Percentiles rank a stretch among this genome's conserved stretches.
phyloP scores from a whole-genome alignment of 2,888 invertebrate species.

The Oscheius sp. region DNA sequence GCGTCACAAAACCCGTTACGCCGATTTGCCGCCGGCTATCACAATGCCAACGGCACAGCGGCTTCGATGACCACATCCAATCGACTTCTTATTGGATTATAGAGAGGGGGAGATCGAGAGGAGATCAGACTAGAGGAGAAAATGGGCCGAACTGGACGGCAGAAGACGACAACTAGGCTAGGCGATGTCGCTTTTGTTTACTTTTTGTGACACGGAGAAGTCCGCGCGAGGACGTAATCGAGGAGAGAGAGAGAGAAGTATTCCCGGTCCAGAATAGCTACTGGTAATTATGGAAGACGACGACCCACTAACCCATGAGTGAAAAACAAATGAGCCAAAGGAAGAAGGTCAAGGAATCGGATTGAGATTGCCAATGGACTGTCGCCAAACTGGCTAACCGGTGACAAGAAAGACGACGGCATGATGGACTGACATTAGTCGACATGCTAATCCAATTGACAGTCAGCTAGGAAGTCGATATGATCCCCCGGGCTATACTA shows the following conservation, averaged over 20 bases:
- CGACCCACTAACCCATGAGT: conserved; percentile 4
- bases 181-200: background rate
- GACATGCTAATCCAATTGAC: background rate
- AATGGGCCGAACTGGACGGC: background rate
- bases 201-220: background rate
- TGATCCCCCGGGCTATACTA: too few relatives aligned
- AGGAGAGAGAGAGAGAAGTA: too few relatives aligned
- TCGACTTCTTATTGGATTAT: background rate
- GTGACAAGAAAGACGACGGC: conserved; percentile 5
- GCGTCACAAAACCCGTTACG: conserved; percentile 9
- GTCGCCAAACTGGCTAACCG: conserved; percentile 24
- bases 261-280: background rate
- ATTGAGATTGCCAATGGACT: background rate
- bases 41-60: conserved; percentile 14
- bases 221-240: too few relatives aligned
- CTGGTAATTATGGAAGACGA: background rate
- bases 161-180: background rate
- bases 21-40: background rate
- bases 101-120: background rate
- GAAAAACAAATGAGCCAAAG: background rate
- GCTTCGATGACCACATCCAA: background rate
- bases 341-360: background rate
- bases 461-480: too few relatives aligned
- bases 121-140: background rate
- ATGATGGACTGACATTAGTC: background rate